These are phyloP conservation scores for Chrysolina oricalcia DNA, from an alignment of 2,888 invertebrate genomes.

Conservation along the genomic window DNA sequence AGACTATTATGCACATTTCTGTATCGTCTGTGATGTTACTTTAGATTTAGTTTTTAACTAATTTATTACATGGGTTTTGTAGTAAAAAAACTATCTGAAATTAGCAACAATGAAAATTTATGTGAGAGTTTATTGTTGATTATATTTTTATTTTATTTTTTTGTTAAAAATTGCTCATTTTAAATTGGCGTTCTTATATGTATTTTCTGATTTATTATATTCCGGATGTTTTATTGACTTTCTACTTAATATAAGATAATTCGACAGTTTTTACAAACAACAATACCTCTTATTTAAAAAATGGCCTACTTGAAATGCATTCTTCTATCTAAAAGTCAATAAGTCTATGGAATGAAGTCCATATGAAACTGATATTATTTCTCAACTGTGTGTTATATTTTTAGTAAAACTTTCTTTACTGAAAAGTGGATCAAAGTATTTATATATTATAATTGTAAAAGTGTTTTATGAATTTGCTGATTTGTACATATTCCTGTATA, in stretches of 20 bases:
- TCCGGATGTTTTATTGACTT: not conserved
- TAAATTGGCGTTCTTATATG: too few species aligned
- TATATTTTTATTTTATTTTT: too few species aligned
- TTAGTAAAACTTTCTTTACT: conserved; percentile 2
- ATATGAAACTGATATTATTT: conserved; percentile 18
- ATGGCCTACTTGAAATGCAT: not conserved
- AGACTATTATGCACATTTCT: conserved; percentile 56
- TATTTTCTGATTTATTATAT: too few species aligned
- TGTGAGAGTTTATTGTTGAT: not conserved
- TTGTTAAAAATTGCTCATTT: too few species aligned
- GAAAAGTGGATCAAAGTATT: conserved; percentile 22
- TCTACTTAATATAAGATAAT: not conserved
- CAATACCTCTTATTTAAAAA: not conserved
- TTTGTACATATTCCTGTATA: conserved; percentile 52
- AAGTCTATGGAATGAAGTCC: not conserved
- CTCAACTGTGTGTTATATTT: not conserved
- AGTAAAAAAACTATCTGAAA: conserved; percentile 21
- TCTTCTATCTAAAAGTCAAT: not conserved
- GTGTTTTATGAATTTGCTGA: conserved; percentile 41
- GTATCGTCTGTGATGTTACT: conserved; percentile 59
- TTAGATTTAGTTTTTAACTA: conserved; percentile 54
- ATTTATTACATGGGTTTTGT: conserved; percentile 47
- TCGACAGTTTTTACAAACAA: not conserved
- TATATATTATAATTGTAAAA: conserved; percentile 21
- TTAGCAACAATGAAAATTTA: not conserved